phyloP scores from a whole-genome alignment of 2,888 invertebrate species.

The Erynnis tages region DNA sequence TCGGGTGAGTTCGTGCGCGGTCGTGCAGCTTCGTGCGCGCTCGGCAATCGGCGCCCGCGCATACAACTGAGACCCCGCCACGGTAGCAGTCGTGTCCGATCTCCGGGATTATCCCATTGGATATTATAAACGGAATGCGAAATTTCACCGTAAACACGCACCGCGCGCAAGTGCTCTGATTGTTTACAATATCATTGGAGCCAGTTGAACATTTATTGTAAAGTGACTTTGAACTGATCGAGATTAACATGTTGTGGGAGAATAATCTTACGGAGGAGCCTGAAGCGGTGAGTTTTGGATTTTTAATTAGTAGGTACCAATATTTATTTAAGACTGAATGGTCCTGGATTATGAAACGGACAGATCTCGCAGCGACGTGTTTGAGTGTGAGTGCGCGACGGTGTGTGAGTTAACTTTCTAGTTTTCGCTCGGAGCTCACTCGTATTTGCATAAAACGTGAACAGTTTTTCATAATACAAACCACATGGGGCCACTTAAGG shows the following conservation, averaged over 20 bases:
- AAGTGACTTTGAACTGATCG: slow-evolving; percentile 59
- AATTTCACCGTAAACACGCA: slow-evolving; percentile 46
- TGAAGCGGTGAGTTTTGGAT: slow-evolving; percentile 65
- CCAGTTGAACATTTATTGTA: slow-evolving; percentile 33
- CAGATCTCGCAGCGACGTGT: slow-evolving; percentile 6
- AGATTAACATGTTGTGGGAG: slow-evolving; percentile 75
- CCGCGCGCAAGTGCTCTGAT: slow-evolving; percentile 55
- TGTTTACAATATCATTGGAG: slow-evolving; percentile 40
- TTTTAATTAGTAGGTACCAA: slow-evolving; percentile 25
- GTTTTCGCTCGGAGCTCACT: slow-evolving; percentile 74
- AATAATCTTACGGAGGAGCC: slow-evolving; percentile 68
- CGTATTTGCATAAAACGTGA: slow-evolving; percentile 80
- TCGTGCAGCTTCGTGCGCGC: slow-evolving; percentile 57
- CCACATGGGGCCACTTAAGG: slow-evolving; percentile 67
- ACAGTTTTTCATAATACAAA: slow-evolving; percentile 78
- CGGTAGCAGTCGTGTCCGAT: slow-evolving; percentile 58
- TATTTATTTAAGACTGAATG: slow-evolving; percentile 22
- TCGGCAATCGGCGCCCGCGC: slow-evolving; percentile 55
- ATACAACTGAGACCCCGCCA: slow-evolving; percentile 63
- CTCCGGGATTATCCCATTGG: slow-evolving; percentile 44
- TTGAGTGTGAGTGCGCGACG: slow-evolving; percentile 43
- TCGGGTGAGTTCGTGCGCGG: slow-evolving; percentile 59
- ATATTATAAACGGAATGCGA: slow-evolving; percentile 59
- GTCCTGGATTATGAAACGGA: slow-evolving; percentile 29
- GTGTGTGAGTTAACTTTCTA: slow-evolving; percentile 77